Evolutionary conservation across 2,113 vertebrate genomes (phyloP).

Genomic region (Clarias batrachus): DNA sequence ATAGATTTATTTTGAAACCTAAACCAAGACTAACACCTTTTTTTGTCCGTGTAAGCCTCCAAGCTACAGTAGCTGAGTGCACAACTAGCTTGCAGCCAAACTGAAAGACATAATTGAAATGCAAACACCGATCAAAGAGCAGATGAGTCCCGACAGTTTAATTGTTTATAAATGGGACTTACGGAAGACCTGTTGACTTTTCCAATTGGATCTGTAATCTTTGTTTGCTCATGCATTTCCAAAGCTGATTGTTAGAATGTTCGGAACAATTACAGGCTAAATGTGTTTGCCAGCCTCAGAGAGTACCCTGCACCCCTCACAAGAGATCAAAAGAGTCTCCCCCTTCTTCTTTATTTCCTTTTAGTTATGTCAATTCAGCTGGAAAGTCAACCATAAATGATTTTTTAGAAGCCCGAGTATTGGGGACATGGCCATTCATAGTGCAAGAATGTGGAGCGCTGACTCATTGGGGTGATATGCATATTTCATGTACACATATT

Average conservation of each 20-base stretch:
- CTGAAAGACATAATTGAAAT: constrained; percentile 64
- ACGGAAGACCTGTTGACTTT: constrained; percentile 74
- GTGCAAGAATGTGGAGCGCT: constrained; percentile 53
- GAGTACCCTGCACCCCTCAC: constrained; percentile 56
- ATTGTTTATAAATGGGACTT: constrained; percentile 69
- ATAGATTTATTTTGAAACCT: not conserved
- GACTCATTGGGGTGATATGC: constrained; percentile 57
- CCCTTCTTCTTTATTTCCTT: constrained; percentile 68
- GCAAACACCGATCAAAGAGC: constrained; percentile 71
- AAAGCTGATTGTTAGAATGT: constrained; percentile 73
- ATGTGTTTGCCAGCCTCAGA: constrained; percentile 75
- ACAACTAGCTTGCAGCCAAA: constrained; percentile 52
- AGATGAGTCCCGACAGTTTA: constrained; percentile 63
- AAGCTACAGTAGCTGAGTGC: constrained; percentile 42
- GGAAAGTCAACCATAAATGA: constrained; percentile 73
- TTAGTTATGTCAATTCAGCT: constrained; percentile 73
- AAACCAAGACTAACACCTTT: not conserved
- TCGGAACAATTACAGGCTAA: constrained; percentile 75
- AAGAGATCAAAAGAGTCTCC: constrained; percentile 75
- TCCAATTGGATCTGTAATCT: constrained; percentile 76
- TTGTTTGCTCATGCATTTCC: constrained; percentile 75
- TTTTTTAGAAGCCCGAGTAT: constrained; percentile 62
- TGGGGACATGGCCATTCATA: constrained; percentile 61
- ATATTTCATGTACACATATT: constrained; percentile 65
- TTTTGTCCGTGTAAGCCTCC: constrained; percentile 2